Conservation (phyloP, 2,888 invertebrate species). For the Furcula furcula region DNA sequence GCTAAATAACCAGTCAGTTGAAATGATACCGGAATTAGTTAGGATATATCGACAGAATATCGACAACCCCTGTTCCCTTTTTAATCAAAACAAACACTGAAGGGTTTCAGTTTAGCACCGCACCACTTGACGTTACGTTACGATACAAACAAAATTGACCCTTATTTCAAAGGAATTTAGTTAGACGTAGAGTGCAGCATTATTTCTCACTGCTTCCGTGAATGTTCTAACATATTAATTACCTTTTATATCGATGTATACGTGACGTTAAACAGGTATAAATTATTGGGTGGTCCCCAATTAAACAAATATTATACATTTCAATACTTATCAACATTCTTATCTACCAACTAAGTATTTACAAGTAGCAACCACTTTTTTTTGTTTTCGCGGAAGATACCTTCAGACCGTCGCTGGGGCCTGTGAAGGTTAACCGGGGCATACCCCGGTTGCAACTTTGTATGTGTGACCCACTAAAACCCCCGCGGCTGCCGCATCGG, state of each 20-base stretch:
- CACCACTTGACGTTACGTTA: slow-evolving; percentile 2
- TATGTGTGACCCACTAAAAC: no score
- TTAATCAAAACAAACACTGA: slow-evolving; percentile 26
- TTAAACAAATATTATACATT: no score
- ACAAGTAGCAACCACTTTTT: no score
- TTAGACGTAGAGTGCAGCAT: background rate
- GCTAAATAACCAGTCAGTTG: no score
- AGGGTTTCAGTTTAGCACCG: slow-evolving; percentile 16
- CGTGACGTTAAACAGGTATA: slow-evolving; percentile 19
- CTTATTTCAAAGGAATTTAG: slow-evolving; percentile 5
- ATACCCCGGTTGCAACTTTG: no score
- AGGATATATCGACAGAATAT: background rate
- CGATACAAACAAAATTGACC: slow-evolving; percentile 2
- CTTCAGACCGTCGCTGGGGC: no score
- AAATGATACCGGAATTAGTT: no score
- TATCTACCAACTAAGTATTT: no score
- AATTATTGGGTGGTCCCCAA: background rate
- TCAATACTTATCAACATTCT: no score
- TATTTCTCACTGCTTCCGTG: slow-evolving; percentile 13
- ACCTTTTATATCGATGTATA: slow-evolving; percentile 4
- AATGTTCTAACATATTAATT: slow-evolving; percentile 25
- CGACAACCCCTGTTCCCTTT: slow-evolving; percentile 8
- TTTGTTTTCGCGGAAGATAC: no score
- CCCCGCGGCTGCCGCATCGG: no score
- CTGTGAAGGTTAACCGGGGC: no score